Conservation (phyloP, 2,888 invertebrate species). For the Andrena bucephala region DNA sequence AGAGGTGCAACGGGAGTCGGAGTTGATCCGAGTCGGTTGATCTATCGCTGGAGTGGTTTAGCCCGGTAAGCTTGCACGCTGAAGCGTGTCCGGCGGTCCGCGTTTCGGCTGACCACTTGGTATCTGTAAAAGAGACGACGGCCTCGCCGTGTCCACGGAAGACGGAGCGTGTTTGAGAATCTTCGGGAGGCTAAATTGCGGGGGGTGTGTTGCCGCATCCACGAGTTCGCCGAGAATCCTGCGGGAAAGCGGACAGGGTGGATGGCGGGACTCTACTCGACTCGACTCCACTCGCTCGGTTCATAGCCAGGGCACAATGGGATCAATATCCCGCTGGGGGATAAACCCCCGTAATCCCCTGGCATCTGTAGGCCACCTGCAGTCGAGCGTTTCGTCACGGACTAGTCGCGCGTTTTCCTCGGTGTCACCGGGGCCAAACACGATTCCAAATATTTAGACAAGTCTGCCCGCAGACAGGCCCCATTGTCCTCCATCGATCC, state of each 20-base stretch:
- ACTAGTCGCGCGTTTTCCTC: constrained; percentile 75
- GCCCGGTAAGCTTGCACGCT: too few relatives aligned
- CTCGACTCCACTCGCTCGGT: constrained; percentile 55
- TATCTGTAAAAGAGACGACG: background rate
- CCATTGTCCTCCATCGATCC: constrained; percentile 71
- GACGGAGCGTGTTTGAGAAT: background rate
- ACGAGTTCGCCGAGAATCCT: constrained; percentile 31
- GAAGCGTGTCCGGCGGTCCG: too few relatives aligned
- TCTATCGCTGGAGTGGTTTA: too few relatives aligned
- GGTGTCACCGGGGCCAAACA: constrained; percentile 60
- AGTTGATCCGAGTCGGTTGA: too few relatives aligned
- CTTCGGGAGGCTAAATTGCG: background rate
- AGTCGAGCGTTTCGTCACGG: constrained; percentile 84
- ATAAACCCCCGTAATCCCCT: constrained; percentile 83
- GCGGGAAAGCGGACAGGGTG: constrained; percentile 1
- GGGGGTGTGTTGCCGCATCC: constrained; percentile 24
- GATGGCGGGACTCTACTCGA: constrained; percentile 37
- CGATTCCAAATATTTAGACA: constrained; percentile 83
- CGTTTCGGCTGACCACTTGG: too few relatives aligned
- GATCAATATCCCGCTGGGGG: constrained; percentile 85
- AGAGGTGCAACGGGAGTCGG: too few relatives aligned
- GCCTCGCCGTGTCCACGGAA: background rate
- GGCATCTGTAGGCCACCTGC: constrained; percentile 85
- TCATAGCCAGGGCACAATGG: constrained; percentile 79
- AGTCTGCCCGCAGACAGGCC: constrained; percentile 45